Evolutionary conservation across 2,888 invertebrate genomes (phyloP), one percentile per base, ranked within the genome.

Genomic region (Dryobota labecula): DNA sequence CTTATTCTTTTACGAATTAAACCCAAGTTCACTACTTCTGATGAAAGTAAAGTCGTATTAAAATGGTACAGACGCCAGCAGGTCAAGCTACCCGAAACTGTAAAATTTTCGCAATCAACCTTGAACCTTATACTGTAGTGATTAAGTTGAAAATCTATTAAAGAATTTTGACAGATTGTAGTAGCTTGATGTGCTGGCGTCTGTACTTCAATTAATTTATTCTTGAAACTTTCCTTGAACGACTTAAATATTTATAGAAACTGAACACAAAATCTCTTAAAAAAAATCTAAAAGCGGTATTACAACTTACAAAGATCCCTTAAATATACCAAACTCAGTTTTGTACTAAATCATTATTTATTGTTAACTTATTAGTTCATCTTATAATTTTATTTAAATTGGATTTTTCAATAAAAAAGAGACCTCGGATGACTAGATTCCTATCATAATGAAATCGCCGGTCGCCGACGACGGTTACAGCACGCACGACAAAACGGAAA

Each of bases 371-470:
- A 18, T 41, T 9, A 8, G 30, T 38, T 18, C 2, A 24, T n/a
- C 5, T 43, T 7, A 1, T 5, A 11, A n/a, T 66, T 51, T 20
- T 7, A 69, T 51, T 43, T 24, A 13, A 36, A 27, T 9, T 1
- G 15, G 24, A 33, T 30, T 33, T 7, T 33, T 33, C 13, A 18
- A 33, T 30, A 38, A 13, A 24, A 20, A 41, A 49, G 6, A 13
- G 30, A 51, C n/a, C 9, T 3, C n/a, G n/a, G 18, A 63, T 49
- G 15, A 33, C 33, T 41, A 47, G n/a, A 51, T 75, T 64, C 9
- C 9, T 20, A 45, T 78, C 43, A n/a, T 51, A 51, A 51, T 38
- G 1, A 71, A 77, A 77, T 73, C n/a, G 72, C 73, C 49, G n/a
- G n/a, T 60, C 45, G 20, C 33, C 49, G 47, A 24, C 49, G 36